These are phyloP conservation scores for Calyptommatus sinebrachiatus DNA, from an alignment of 2,113 vertebrate species.

Conservation along the genomic window DNA sequence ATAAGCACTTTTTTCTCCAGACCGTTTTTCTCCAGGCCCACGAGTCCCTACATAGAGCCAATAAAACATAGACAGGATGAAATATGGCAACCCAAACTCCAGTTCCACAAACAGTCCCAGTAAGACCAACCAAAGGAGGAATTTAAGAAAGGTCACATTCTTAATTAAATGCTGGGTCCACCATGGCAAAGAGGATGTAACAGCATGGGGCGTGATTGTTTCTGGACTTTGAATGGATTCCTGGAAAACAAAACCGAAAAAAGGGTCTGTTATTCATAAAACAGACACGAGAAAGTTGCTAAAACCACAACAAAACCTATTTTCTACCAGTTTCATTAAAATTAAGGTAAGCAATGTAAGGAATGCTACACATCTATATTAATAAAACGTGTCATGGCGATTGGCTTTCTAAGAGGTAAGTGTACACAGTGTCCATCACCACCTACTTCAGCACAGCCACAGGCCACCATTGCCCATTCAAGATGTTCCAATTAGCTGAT, in stretches of 20 bases:
- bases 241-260: conserved; percentile 35
- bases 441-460: no score
- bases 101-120: conserved; percentile 85
- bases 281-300: not conserved
- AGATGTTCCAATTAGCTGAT: no score
- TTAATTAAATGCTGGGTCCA: conserved; percentile 50
- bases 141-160: conserved; percentile 77
- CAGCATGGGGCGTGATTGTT: not conserved
- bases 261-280: not conserved
- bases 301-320: conserved; percentile 70
- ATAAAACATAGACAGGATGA: conserved; percentile 74
- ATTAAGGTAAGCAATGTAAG: not conserved
- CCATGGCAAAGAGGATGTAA: not conserved
- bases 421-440: no score
- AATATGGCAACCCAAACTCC: conserved; percentile 85
- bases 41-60: conserved; percentile 37
- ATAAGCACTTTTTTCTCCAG: conserved; percentile 89
- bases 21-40: conserved; percentile 9
- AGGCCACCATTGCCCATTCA: no score
- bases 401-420: no score
- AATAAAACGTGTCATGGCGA: no score
- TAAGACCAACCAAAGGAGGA: conserved; percentile 86
- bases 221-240: conserved; percentile 2
- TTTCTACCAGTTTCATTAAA: not conserved
- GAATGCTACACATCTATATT: no score